Evolutionary conservation across 64 coral and sea anemone genomes (phyloP).

Genomic region (Astreopora myriophthalma): DNA sequence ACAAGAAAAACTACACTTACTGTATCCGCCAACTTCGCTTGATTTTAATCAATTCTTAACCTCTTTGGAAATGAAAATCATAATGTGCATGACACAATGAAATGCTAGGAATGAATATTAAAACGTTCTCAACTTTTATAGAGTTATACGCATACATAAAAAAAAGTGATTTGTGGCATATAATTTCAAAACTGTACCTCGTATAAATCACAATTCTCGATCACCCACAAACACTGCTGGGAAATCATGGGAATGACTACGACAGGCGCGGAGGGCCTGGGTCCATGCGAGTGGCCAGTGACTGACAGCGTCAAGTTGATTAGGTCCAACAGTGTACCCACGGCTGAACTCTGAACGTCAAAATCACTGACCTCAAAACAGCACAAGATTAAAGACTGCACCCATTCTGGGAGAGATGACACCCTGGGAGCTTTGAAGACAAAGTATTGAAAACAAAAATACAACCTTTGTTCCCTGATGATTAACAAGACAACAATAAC

Average conservation of each 20-base stretch:
- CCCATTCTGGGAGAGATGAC: slow-evolving; percentile 72
- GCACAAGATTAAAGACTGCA: slow-evolving; percentile 84
- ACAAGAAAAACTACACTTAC: too few relatives aligned
- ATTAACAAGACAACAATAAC: too few relatives aligned
- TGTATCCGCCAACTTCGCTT: too few relatives aligned
- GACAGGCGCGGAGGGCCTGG: slow-evolving; percentile 51
- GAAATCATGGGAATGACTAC: slow-evolving; percentile 98
- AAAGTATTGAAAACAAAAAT: not conserved
- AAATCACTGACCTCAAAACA: slow-evolving; percentile 88
- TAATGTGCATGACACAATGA: too few relatives aligned
- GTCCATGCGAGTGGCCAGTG: slow-evolving; percentile 18
- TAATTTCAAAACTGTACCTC: slow-evolving; percentile 54
- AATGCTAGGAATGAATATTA: too few relatives aligned
- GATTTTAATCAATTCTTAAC: too few relatives aligned
- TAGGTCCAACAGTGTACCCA: slow-evolving; percentile 86
- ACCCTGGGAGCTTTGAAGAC: not conserved
- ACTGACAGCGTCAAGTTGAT: slow-evolving; percentile 95
- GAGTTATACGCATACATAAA: not conserved
- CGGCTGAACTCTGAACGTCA: slow-evolving; percentile 91
- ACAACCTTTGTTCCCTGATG: not conserved
- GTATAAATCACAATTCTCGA: slow-evolving; percentile 92
- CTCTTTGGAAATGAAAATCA: too few relatives aligned
- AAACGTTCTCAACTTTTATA: not conserved
- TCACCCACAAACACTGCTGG: slow-evolving; percentile 56
- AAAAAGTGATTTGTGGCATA: not conserved